phyloP scores from a whole-genome alignment of 2,113 vertebrate genomes.

The Rhinogobius similis region DNA sequence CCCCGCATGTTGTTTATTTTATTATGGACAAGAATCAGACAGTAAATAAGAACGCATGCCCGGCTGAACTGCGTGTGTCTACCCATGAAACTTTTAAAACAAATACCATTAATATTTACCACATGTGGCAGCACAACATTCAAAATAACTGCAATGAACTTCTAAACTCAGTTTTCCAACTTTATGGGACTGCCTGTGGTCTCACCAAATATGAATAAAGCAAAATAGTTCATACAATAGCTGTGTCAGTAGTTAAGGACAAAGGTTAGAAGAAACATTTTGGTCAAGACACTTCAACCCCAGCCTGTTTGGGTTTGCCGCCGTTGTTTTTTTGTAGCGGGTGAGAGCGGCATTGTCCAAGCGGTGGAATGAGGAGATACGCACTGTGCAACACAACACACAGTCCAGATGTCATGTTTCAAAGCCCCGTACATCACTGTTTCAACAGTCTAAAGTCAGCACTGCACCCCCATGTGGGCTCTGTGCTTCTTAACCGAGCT shows the following conservation, averaged over 20 bases:
- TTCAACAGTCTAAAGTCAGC: too few species aligned
- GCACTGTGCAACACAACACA: too few species aligned
- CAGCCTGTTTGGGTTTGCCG: too few species aligned
- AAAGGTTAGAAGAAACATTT: too few species aligned
- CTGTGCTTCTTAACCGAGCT: too few species aligned
- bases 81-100: not conserved
- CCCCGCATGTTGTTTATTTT: conserved; percentile 44
- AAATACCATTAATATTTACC: conserved; percentile 29
- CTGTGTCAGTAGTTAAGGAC: not conserved
- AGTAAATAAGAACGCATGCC: conserved; percentile 34
- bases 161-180: conserved; percentile 2
- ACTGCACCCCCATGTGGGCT: too few species aligned
- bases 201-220: not conserved
- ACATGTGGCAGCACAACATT: not conserved
- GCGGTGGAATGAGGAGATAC: too few species aligned
- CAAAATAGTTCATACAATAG: not conserved
- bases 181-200: not conserved
- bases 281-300: too few species aligned
- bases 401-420: too few species aligned
- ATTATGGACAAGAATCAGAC: conserved; percentile 19
- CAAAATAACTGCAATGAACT: not conserved
- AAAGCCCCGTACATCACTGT: too few species aligned
- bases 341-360: too few species aligned
- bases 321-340: too few species aligned
- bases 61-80: conserved; percentile 26